Conservation (phyloP, 2,113 vertebrate species). For the Psettodes erumei region DNA sequence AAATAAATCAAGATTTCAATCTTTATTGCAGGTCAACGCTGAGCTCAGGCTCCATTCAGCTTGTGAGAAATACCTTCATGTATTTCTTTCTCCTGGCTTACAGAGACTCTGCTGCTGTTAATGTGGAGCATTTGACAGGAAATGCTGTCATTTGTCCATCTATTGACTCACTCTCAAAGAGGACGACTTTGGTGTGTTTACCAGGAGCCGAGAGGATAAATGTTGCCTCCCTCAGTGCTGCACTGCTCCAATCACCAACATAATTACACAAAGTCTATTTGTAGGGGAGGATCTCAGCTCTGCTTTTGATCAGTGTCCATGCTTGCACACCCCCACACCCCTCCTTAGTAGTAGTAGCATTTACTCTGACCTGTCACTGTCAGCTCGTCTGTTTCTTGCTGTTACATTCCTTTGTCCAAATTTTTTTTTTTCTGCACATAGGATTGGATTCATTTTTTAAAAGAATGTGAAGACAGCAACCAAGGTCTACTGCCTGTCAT, state of each 20-base stretch:
- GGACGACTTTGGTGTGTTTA: conserved; percentile 42
- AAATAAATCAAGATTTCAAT: conserved; percentile 1
- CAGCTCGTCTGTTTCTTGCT: conserved; percentile 51
- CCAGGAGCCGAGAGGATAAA: conserved; percentile 45
- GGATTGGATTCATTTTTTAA: conserved; percentile 51
- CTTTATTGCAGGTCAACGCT: neutral
- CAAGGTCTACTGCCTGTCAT: conserved; percentile 76
- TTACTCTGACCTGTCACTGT: conserved; percentile 34
- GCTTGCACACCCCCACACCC: neutral
- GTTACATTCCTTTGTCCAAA: conserved; percentile 12
- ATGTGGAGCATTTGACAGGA: neutral
- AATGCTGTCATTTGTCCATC: conserved; percentile 44
- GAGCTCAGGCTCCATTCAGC: conserved; percentile 11
- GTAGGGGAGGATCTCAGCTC: conserved; percentile 22
- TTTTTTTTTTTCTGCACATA: conserved; percentile 25
- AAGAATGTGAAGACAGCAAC: conserved; percentile 77
- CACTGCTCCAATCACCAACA: conserved; percentile 54
- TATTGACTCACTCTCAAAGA: conserved; percentile 28
- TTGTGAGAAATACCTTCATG: neutral
- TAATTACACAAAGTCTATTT: conserved; percentile 63
- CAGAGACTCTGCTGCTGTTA: neutral
- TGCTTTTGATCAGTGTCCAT: conserved; percentile 43
- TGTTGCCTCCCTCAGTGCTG: conserved; percentile 28
- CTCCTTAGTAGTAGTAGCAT: conserved; percentile 23
- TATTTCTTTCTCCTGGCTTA: neutral